Conservation (phyloP, 2,888 invertebrate genomes). For the Rhamphomyia laevipes region DNA sequence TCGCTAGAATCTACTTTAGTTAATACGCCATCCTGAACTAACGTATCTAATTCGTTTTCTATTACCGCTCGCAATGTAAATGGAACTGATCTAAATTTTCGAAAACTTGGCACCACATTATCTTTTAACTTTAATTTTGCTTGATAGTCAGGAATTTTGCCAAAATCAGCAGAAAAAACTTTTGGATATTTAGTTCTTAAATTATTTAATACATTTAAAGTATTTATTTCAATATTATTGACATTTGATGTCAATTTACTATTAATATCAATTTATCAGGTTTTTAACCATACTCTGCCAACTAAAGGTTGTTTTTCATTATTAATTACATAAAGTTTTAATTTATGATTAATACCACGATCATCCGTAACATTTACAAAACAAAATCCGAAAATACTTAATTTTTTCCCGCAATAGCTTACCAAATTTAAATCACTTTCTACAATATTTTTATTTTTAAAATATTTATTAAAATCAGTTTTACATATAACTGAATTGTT, state of each 20-base stretch:
- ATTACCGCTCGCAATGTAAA: slow-evolving; percentile 8
- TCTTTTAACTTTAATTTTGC: not conserved
- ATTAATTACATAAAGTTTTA: slow-evolving; percentile 15
- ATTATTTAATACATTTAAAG: slow-evolving; percentile 1
- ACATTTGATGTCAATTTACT: not conserved
- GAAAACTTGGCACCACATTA: slow-evolving; percentile 1
- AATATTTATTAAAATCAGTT: not conserved
- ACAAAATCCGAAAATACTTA: slow-evolving; percentile 12
- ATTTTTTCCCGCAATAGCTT: slow-evolving; percentile 10
- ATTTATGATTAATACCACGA: not conserved
- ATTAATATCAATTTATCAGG: slow-evolving; percentile 12
- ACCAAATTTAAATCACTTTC: slow-evolving; percentile 10
- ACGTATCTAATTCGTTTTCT: slow-evolving; percentile 14
- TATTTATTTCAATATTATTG: not conserved
- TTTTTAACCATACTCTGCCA: slow-evolving; percentile 19
- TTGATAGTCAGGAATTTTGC: not conserved
- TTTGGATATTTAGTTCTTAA: slow-evolving; percentile 4
- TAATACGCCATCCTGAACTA: slow-evolving; percentile 11
- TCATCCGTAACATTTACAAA: slow-evolving; percentile 2
- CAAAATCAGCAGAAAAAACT: not conserved
- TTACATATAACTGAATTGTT: not conserved
- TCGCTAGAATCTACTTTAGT: slow-evolving; percentile 18
- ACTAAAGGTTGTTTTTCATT: slow-evolving; percentile 16
- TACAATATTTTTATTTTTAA: not conserved
- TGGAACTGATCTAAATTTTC: slow-evolving; percentile 13